Percentiles rank a stretch among this genome's conserved stretches.
phyloP scores from a whole-genome alignment of 2,888 invertebrate genomes.

The Drosophila mettleri region DNA sequence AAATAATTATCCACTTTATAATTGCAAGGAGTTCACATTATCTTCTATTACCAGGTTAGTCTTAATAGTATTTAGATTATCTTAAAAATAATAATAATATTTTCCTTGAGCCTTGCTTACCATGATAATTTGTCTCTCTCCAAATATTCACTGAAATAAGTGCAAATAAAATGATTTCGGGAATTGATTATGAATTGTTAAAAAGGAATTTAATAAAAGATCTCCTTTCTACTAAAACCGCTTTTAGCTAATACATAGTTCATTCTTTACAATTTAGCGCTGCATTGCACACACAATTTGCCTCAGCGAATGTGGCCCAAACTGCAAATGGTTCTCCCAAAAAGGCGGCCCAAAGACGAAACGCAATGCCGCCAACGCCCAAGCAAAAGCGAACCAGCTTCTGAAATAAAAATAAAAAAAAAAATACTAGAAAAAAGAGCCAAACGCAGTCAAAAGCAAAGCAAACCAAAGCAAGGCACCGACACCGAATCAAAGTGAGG shows the following conservation, averaged over 20 bases:
- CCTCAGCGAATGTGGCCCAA: conserved; percentile 38
- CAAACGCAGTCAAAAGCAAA: conserved; percentile 22
- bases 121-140: too few relatives aligned
- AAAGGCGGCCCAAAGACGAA: conserved; percentile 63
- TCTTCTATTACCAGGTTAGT: too few relatives aligned
- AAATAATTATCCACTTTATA: too few relatives aligned
- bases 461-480: conserved; percentile 38
- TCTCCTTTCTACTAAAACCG: background rate
- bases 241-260: conserved; percentile 55
- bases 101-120: too few relatives aligned
- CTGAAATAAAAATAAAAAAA: background rate
- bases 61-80: too few relatives aligned
- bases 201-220: background rate
- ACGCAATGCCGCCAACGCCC: conserved; percentile 72
- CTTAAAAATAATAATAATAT: too few relatives aligned
- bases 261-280: conserved; percentile 29
- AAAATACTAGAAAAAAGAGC: background rate
- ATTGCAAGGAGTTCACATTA: too few relatives aligned
- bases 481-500: conserved; percentile 36
- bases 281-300: conserved; percentile 46
- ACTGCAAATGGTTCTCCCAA: conserved; percentile 58
- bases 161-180: background rate
- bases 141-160: background rate
- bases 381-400: conserved; percentile 27
- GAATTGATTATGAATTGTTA: background rate